phyloP scores from a whole-genome alignment of 2,113 vertebrate genomes.

The Clarias macrocephalus region DNA sequence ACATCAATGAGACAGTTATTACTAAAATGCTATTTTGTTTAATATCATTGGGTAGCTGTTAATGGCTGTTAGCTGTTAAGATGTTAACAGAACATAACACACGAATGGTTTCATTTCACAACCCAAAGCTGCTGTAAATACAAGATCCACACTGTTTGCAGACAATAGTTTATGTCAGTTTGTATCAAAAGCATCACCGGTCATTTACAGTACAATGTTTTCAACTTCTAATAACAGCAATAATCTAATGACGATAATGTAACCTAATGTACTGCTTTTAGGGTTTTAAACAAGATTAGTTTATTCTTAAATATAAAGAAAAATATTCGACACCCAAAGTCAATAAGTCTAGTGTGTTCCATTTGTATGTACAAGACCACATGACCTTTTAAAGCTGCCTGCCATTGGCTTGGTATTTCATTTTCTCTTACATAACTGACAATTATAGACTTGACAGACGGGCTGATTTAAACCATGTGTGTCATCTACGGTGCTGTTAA shows the following conservation, averaged over 20 bases:
- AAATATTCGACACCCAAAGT: background rate
- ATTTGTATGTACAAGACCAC: background rate
- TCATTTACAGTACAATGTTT: background rate
- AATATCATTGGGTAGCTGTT: background rate
- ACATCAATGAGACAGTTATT: background rate
- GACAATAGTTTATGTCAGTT: background rate
- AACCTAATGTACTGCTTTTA: background rate
- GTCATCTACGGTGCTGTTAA: constrained; percentile 3
- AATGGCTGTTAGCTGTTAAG: no score
- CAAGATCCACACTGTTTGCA: background rate
- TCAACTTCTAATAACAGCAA: background rate
- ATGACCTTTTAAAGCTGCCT: constrained; percentile 12
- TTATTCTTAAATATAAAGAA: background rate
- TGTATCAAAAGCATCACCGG: background rate
- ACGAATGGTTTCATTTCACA: background rate
- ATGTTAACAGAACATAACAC: background rate
- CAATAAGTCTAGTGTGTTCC: background rate
- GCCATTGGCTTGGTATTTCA: background rate
- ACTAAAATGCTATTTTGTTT: background rate
- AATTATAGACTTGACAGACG: background rate
- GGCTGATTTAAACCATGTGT: constrained; percentile 13
- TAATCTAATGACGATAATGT: background rate
- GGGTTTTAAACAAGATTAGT: background rate
- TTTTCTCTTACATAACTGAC: background rate
- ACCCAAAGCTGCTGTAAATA: background rate